Conservation (phyloP, 2,888 invertebrate species). For the Drosophila maculinotata region DNA sequence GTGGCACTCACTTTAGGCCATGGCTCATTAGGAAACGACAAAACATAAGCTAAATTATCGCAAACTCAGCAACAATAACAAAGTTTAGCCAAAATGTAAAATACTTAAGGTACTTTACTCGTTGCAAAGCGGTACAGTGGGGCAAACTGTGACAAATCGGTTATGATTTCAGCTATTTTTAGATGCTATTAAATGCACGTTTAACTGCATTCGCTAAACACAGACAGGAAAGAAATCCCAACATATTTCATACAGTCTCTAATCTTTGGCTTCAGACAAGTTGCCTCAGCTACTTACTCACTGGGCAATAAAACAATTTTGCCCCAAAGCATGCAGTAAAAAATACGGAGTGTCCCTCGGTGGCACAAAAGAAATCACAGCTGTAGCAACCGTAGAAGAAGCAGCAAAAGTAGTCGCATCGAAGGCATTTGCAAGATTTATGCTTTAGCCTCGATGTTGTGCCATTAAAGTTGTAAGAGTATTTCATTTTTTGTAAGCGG, state of each 20-base stretch:
- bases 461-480: conserved; percentile 63
- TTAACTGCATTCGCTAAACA: neutral
- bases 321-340: conserved; percentile 40
- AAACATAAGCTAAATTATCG: conserved; percentile 44
- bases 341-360: conserved; percentile 50
- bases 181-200: neutral
- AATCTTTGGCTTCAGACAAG: conserved; percentile 17
- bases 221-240: neutral
- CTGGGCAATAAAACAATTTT: conserved; percentile 51
- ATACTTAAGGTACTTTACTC: conserved; percentile 2
- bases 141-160: neutral
- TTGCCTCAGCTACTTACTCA: conserved; percentile 26
- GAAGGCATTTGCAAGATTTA: conserved; percentile 58
- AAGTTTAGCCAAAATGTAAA: conserved; percentile 26
- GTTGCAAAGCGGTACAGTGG: conserved; percentile 26
- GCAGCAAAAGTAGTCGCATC: conserved; percentile 1
- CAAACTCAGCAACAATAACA: conserved; percentile 39
- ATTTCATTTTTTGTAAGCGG: conserved; percentile 38
- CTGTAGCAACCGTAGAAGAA: conserved; percentile 28
- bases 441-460: conserved; percentile 24
- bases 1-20: conserved; percentile 13
- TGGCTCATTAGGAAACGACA: conserved; percentile 49
- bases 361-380: conserved; percentile 38
- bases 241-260: conserved; percentile 16
- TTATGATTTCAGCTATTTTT: neutral